Percentiles rank a stretch among this genome's conserved stretches.
Evolutionary conservation across 2,113 vertebrate species (phyloP).

Genomic region (Prionailurus viverrinus): DNA sequence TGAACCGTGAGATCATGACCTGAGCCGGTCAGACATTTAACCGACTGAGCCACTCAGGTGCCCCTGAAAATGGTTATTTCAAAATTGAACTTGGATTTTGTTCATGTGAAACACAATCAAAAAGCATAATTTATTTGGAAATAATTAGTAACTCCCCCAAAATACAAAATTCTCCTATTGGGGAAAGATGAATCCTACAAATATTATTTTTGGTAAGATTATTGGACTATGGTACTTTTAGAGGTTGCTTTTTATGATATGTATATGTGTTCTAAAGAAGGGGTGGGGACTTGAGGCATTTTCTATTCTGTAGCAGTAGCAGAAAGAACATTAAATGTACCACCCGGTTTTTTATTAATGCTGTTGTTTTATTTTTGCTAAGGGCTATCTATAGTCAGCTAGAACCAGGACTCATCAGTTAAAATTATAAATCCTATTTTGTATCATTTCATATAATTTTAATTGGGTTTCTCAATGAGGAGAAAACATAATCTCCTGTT

Average conservation of each 20-base stretch:
- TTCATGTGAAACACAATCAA: constrained; percentile 26
- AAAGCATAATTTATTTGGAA: constrained; percentile 35
- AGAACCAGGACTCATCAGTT: neutral
- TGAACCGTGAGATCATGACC: too few species aligned
- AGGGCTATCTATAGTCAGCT: neutral
- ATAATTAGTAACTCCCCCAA: neutral
- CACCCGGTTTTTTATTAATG: neutral
- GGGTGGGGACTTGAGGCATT: neutral
- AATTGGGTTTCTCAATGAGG: neutral
- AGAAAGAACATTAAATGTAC: neutral
- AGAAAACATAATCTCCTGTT: constrained; percentile 10
- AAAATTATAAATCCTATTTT: constrained; percentile 56
- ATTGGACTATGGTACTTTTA: neutral
- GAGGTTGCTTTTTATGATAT: neutral
- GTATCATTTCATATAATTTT: constrained; percentile 1
- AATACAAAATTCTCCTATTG: neutral
- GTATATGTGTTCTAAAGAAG: neutral
- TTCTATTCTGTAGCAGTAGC: neutral
- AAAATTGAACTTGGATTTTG: constrained; percentile 49
- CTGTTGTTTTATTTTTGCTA: constrained; percentile 35
- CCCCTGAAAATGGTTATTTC: constrained; percentile 13
- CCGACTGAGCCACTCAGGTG: too few species aligned
- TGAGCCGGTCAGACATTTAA: too few species aligned
- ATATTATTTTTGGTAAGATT: neutral
- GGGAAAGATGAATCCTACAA: neutral